Conservation (phyloP, 2,888 invertebrate genomes). For the Prosapia bicincta region DNA sequence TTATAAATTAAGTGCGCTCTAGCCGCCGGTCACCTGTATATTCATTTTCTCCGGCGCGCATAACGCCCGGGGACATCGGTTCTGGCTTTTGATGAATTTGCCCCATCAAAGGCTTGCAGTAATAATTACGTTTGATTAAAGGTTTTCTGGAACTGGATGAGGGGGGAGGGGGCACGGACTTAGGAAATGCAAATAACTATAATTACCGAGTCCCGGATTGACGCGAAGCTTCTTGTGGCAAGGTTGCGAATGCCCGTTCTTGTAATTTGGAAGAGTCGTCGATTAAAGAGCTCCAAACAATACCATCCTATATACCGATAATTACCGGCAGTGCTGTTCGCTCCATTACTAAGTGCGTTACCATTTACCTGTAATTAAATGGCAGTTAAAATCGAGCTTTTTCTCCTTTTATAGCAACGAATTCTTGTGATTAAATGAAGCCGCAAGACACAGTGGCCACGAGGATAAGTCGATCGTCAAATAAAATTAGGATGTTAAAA, state of each 20-base stretch:
- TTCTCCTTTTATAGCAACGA: too few species aligned
- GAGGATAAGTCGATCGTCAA: too few species aligned
- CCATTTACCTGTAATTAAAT: neutral
- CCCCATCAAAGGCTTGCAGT: constrained; percentile 20
- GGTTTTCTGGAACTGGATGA: constrained; percentile 19
- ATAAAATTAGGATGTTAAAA: too few species aligned
- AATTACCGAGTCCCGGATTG: neutral
- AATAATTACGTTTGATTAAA: constrained; percentile 27
- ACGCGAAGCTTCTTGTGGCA: neutral
- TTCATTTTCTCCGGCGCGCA: constrained; percentile 19
- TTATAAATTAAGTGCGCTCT: neutral
- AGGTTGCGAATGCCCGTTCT: neutral
- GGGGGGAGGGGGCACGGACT: neutral
- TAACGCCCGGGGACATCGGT: constrained; percentile 9
- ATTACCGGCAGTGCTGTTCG: neutral
- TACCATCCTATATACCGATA: neutral
- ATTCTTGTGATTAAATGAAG: too few species aligned
- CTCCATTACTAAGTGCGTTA: neutral
- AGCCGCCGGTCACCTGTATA: neutral
- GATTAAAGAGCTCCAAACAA: neutral
- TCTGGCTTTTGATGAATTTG: constrained; percentile 26
- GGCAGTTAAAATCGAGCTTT: neutral
- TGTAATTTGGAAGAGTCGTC: neutral
- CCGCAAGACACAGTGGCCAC: too few species aligned
- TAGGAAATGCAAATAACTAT: neutral